Conservation (phyloP, 2,113 vertebrate genomes). For the Micronisus gabar region DNA sequence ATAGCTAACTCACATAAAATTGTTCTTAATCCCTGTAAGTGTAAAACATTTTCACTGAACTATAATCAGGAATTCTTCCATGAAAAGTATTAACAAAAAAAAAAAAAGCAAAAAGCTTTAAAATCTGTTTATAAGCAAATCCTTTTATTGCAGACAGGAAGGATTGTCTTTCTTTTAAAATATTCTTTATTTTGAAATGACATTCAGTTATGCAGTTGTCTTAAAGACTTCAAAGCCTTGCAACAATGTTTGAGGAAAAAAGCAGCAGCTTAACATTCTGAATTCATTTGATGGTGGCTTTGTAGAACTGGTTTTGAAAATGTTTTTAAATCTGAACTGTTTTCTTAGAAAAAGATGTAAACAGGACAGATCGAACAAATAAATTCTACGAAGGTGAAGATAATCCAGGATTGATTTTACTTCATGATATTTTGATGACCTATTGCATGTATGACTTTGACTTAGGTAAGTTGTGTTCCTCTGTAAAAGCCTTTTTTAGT, state of each 20-base stretch:
- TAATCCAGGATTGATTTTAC: slow-evolving; percentile 91
- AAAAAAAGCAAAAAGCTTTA: background rate
- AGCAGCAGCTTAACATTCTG: slow-evolving; percentile 10
- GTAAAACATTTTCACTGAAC: background rate
- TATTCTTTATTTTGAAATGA: slow-evolving; percentile 34
- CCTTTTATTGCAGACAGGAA: background rate
- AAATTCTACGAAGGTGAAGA: slow-evolving; percentile 94
- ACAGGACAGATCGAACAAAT: slow-evolving; percentile 94
- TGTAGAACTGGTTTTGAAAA: slow-evolving; percentile 48
- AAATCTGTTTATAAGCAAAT: slow-evolving; percentile 39
- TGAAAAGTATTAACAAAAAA: slow-evolving; percentile 7
- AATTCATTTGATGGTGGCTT: slow-evolving; percentile 36
- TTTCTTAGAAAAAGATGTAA: slow-evolving; percentile 93
- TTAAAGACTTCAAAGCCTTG: slow-evolving; percentile 51
- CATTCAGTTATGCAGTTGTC: slow-evolving; percentile 1
- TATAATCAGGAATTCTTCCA: slow-evolving; percentile 5
- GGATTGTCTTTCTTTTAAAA: slow-evolving; percentile 25
- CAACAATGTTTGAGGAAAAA: slow-evolving; percentile 11
- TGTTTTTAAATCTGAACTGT: slow-evolving; percentile 52
- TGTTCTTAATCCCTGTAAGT: background rate
- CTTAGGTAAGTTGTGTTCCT: slow-evolving; percentile 82
- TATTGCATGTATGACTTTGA: slow-evolving; percentile 99
- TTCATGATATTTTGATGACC: slow-evolving; percentile 98
- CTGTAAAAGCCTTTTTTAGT: background rate
- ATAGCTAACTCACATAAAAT: background rate